Evolutionary conservation across 2,113 vertebrate genomes (phyloP).

Genomic region (Oryzias curvinotus): DNA sequence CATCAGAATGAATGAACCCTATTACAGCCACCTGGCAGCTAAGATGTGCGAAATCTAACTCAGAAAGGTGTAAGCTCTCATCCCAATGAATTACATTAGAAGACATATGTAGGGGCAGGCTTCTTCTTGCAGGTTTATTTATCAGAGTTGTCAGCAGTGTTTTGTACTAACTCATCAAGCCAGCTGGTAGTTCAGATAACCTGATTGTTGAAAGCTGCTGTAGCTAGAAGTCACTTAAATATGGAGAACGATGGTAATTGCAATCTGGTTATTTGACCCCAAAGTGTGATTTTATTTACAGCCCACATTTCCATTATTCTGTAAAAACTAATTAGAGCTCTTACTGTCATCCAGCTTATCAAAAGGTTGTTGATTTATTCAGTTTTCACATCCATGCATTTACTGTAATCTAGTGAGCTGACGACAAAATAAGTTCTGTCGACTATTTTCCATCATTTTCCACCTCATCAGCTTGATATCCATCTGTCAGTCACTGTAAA

Average conservation of each 20-base stretch:
- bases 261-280: slow-evolving; percentile 20
- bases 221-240: slow-evolving; percentile 42
- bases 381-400: too few relatives aligned
- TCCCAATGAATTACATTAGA: slow-evolving; percentile 61
- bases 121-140: slow-evolving; percentile 69
- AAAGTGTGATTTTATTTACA: slow-evolving; percentile 11
- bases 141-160: slow-evolving; percentile 62
- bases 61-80: slow-evolving; percentile 53
- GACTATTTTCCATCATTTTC: neutral
- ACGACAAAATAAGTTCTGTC: neutral
- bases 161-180: slow-evolving; percentile 67
- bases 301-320: neutral
- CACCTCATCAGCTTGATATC: slow-evolving; percentile 29
- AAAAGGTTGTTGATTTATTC: slow-evolving; percentile 6
- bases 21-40: slow-evolving; percentile 55
- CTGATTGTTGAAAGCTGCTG: slow-evolving; percentile 67
- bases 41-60: slow-evolving; percentile 46
- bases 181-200: slow-evolving; percentile 65
- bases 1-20: slow-evolving; percentile 31
- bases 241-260: slow-evolving; percentile 19
- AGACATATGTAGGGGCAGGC: slow-evolving; percentile 72
- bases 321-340: slow-evolving; percentile 2
- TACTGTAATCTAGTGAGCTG: neutral
- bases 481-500: slow-evolving; percentile 39
- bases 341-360: slow-evolving; percentile 1